phyloP scores from a whole-genome alignment of 2,797 vertebrate species.

The Hirundo rustica region DNA sequence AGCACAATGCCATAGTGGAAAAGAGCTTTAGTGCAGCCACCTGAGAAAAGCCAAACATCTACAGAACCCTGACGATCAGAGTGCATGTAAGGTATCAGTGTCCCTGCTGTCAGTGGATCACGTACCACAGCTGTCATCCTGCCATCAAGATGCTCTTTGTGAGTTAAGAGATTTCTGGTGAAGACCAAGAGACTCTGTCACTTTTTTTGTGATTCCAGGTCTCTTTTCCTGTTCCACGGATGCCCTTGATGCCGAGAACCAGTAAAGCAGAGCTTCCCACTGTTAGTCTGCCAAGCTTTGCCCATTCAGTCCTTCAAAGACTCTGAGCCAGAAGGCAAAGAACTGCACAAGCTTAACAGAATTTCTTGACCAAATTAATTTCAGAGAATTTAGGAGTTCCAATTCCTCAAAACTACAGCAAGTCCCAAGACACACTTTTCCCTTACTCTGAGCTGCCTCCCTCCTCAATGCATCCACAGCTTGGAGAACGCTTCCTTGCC shows the following conservation, averaged over 20 bases:
- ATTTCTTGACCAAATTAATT: neutral
- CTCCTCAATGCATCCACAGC: neutral
- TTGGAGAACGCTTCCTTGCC: neutral
- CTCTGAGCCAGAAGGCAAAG: neutral
- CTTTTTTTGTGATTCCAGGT: neutral
- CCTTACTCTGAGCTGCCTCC: neutral
- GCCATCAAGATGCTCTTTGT: neutral
- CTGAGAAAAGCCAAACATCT: neutral
- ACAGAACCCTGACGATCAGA: neutral
- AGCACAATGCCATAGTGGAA: neutral
- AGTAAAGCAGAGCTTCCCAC: neutral
- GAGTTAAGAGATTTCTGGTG: neutral
- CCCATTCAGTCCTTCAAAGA: neutral
- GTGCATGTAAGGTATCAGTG: neutral
- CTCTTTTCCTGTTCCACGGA: neutral
- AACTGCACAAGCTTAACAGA: neutral
- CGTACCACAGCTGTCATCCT: fast-evolving
- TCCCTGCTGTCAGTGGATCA: neutral
- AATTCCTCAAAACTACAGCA: neutral
- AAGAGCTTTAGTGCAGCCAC: neutral
- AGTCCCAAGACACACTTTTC: neutral
- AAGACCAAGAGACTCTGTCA: neutral
- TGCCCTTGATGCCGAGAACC: neutral
- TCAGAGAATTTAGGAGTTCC: neutral
- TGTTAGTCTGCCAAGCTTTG: neutral